Evolutionary conservation across 2,888 invertebrate species (phyloP).

Genomic region (Mythimna pallens): DNA sequence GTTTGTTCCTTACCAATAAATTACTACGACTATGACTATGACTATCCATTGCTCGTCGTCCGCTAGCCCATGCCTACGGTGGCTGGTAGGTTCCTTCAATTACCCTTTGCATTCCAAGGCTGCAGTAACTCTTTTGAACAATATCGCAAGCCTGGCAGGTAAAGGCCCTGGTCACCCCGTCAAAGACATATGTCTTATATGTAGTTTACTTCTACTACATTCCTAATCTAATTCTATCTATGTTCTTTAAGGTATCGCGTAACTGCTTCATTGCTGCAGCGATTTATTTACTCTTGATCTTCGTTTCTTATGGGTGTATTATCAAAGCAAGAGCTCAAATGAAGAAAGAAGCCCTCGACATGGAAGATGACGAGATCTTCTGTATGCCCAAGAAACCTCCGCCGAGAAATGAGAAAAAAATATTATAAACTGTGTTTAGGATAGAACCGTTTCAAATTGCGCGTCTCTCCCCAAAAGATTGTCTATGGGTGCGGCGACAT

Average conservation of each 20-base stretch:
- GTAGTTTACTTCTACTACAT: not conserved
- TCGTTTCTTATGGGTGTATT: slow-evolving; percentile 71
- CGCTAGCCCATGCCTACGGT: too few relatives aligned
- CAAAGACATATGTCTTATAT: not conserved
- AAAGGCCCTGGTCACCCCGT: too few relatives aligned
- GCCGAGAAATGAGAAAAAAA: slow-evolving; percentile 22
- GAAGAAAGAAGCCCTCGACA: slow-evolving; percentile 33
- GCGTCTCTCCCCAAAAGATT: not conserved
- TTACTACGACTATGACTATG: too few relatives aligned
- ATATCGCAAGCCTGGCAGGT: too few relatives aligned
- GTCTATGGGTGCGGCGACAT: not conserved
- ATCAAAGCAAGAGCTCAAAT: slow-evolving; percentile 59
- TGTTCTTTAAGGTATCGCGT: slow-evolving; percentile 92
- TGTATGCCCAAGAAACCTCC: slow-evolving; percentile 20
- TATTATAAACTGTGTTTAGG: not conserved
- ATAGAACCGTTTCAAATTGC: not conserved
- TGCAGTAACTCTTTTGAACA: too few relatives aligned
- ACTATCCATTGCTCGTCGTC: too few relatives aligned
- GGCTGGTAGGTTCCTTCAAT: too few relatives aligned
- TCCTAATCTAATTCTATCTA: not conserved
- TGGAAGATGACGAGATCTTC: slow-evolving; percentile 74
- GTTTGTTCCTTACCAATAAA: too few relatives aligned
- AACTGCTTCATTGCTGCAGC: slow-evolving; percentile 97
- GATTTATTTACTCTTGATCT: slow-evolving; percentile 94
- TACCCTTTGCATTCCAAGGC: too few relatives aligned